phyloP scores from a whole-genome alignment of 2,888 invertebrate genomes.

The Creontiades dilutus region DNA sequence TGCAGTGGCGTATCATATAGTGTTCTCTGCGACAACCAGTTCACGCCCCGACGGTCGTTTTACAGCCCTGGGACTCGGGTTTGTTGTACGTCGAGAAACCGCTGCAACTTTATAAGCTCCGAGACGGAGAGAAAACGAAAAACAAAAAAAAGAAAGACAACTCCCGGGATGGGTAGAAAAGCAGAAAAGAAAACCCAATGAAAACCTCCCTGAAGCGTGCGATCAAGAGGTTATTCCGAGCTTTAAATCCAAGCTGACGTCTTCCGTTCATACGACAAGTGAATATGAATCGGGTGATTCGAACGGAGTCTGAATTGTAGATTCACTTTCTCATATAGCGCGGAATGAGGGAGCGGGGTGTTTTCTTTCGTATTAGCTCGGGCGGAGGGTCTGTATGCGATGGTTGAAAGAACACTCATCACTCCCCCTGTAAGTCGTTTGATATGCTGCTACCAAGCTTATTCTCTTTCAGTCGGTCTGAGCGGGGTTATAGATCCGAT shows the following conservation, averaged over 20 bases:
- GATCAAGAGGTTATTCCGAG: slow-evolving; percentile 12
- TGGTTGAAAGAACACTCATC: background rate
- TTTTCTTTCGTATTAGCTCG: background rate
- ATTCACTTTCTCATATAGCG: slow-evolving; percentile 14
- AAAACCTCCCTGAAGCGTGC: background rate
- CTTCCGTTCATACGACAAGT: slow-evolving; percentile 44
- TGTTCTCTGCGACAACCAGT: background rate
- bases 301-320: slow-evolving; percentile 34
- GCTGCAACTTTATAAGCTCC: background rate
- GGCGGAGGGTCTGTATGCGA: background rate
- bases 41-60: background rate
- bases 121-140: background rate
- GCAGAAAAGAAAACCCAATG: background rate
- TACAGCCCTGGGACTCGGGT: background rate
- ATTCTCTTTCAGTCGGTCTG: background rate
- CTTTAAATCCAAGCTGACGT: slow-evolving; percentile 36
- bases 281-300: slow-evolving; percentile 54
- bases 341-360: background rate
- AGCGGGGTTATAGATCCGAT: background rate
- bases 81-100: background rate
- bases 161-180: background rate
- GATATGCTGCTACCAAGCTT: background rate
- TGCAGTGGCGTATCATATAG: too few relatives aligned
- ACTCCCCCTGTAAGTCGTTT: background rate
- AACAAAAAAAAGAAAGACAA: background rate